phyloP scores from a whole-genome alignment of 2,888 invertebrate genomes.

The Alloplasta piceator region DNA sequence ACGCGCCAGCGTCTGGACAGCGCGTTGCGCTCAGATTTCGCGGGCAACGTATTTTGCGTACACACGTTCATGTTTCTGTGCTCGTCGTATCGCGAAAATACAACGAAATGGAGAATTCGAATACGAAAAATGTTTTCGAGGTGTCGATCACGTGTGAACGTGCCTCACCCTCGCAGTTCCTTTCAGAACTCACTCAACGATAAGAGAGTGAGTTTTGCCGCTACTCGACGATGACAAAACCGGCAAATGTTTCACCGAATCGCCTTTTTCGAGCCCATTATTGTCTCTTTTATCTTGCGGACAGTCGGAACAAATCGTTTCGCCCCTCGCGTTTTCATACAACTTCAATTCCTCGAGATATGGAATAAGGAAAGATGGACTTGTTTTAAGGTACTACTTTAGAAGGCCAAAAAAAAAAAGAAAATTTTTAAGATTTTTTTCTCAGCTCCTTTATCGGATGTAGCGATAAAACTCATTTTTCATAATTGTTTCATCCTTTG shows the following conservation, averaged over 20 bases:
- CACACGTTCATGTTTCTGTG: neutral
- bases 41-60: neutral
- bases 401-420: no score
- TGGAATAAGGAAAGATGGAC: no score
- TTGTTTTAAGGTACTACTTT: no score
- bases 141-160: conserved; percentile 69
- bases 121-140: conserved; percentile 70
- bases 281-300: conserved; percentile 29
- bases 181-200: conserved; percentile 16
- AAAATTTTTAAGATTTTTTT: no score
- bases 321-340: conserved; percentile 2
- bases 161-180: conserved; percentile 16
- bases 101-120: conserved; percentile 23
- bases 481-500: no score
- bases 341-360: no score
- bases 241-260: conserved; percentile 45
- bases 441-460: no score
- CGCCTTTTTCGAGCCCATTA: conserved; percentile 14
- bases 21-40: conserved; percentile 56
- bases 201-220: neutral
- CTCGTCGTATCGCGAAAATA: conserved; percentile 21
- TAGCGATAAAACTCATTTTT: no score
- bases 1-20: conserved; percentile 79
- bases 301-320: conserved; percentile 35
- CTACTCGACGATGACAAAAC: neutral